A percentile compares a stretch with the other conserved stretches of the same genome.
phyloP scores from a whole-genome alignment of 1,140 invertebrate species.

The Leptonema lineaticorne region DNA sequence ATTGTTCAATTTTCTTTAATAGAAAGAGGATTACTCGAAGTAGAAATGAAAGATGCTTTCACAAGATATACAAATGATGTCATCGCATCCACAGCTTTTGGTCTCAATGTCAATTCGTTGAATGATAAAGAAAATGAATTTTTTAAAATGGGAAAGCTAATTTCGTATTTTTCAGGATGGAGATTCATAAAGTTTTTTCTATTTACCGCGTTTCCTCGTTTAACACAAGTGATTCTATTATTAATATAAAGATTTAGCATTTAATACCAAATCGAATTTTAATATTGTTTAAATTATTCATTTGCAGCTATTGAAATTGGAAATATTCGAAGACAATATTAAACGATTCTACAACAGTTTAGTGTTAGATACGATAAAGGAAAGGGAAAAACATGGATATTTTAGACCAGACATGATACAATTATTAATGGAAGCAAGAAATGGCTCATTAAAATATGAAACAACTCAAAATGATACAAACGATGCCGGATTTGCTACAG shows the following conservation, averaged over 20 bases:
- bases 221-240: not conserved
- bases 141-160: slow-evolving; percentile 44
- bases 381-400: slow-evolving; percentile 52
- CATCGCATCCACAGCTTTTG: slow-evolving; percentile 46
- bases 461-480: slow-evolving; percentile 33
- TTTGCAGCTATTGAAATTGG: slow-evolving; percentile 34
- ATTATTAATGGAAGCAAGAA: slow-evolving; percentile 54
- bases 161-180: slow-evolving; percentile 30
- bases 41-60: slow-evolving; percentile 54
- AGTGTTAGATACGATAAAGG: slow-evolving; percentile 42
- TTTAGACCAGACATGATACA: slow-evolving; percentile 58
- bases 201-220: not conserved
- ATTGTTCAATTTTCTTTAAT: slow-evolving; percentile 18
- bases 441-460: slow-evolving; percentile 43
- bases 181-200: not conserved
- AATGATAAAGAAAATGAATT: slow-evolving; percentile 49
- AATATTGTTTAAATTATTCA: too few species aligned
- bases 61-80: slow-evolving; percentile 49
- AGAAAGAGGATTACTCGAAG: slow-evolving; percentile 31
- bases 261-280: not conserved
- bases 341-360: slow-evolving; percentile 45
- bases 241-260: not conserved
- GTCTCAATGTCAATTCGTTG: slow-evolving; percentile 45
- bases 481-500: slow-evolving; percentile 45
- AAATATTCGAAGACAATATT: slow-evolving; percentile 38